Evolutionary conservation across 30 jellyfish, hydroid and myxozoan species (phyloP), one percentile per base, ranked within the genome.

Genomic region (Sanderia malayensis): DNA sequence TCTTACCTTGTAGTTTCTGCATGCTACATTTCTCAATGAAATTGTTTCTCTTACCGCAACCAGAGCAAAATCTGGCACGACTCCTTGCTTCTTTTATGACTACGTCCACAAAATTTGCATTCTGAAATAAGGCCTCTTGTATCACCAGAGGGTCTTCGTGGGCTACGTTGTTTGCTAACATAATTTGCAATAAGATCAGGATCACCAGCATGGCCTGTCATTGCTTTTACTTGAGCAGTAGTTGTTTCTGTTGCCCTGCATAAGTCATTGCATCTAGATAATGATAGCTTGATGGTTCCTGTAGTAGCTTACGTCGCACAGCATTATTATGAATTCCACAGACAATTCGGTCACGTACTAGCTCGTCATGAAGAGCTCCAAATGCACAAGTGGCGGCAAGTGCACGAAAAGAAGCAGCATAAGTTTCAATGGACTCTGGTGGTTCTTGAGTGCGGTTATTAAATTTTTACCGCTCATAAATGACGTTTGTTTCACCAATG

Each of bases 231-330:
- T 44, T 68, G 80, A 44, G 67, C 80, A 34, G 80, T 68, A 23
- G 80, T 1, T 41, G 80, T 68, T 68, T 63, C 0, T 0, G 76
- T 31, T 29, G 59, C 58, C 60, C 0, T 28, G 59, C 60, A 28
- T 13, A 63, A 26, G 59, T 63, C 76, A 63, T 29, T 63, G 59
- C 58, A 63, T 63, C 59, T 28, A 63, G 58, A 26, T 29, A 0
- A 13, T 26, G 76, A 0, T 0, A 27, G 76, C 10, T 63, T 63
- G n/a, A n/a, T 26, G 76, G 59, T 27, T 68, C 80, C 61, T 41
- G 80, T 67, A 68, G 67, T 25, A 68, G 80, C 67, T 68, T 68
- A 1, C 58, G 60, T 29, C 74, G 74, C 73, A 71, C 84, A 30
- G 74, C 74, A 52, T 46, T 71, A 67, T 67, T 71, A 10, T 47